phyloP scores from a whole-genome alignment of 2,113 vertebrate species.

The Craseonycteris thonglongyai region DNA sequence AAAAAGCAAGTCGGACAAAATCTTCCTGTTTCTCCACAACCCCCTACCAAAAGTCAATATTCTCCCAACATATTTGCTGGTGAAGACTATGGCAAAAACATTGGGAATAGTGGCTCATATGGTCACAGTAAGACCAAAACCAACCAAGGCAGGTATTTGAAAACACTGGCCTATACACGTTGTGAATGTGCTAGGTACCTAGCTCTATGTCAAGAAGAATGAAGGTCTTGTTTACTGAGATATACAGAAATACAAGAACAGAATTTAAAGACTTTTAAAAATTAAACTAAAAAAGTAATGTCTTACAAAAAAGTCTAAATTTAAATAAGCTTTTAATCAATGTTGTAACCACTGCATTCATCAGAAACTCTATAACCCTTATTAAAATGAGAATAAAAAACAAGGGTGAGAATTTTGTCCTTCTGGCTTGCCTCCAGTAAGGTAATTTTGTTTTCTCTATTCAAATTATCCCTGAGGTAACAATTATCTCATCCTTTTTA shows the following conservation, averaged over 20 bases:
- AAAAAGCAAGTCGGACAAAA: conserved; percentile 3
- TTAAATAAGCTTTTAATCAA: conserved; percentile 26
- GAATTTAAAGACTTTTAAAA: background rate
- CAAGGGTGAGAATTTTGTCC: background rate
- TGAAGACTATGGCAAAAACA: conserved; percentile 10
- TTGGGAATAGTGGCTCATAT: background rate
- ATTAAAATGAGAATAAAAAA: conserved; percentile 52
- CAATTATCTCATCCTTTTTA: conserved; percentile 50
- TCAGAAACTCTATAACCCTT: conserved; percentile 12
- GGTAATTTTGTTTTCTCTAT: conserved; percentile 58
- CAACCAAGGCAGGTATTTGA: conserved; percentile 11
- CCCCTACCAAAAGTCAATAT: background rate
- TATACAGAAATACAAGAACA: conserved; percentile 8
- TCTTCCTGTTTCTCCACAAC: background rate
- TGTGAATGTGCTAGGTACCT: background rate
- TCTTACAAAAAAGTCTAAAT: background rate
- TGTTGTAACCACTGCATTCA: conserved; percentile 8
- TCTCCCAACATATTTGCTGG: background rate
- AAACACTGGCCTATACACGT: background rate
- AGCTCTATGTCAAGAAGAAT: conserved; percentile 18
- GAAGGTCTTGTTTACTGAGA: conserved; percentile 1
- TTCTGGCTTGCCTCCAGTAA: conserved; percentile 30
- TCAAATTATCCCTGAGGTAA: conserved; percentile 55
- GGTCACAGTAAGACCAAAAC: background rate
- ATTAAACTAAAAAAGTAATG: background rate